phyloP scores from a whole-genome alignment of 2,888 invertebrate species.

The Melinopterus prodromus region DNA sequence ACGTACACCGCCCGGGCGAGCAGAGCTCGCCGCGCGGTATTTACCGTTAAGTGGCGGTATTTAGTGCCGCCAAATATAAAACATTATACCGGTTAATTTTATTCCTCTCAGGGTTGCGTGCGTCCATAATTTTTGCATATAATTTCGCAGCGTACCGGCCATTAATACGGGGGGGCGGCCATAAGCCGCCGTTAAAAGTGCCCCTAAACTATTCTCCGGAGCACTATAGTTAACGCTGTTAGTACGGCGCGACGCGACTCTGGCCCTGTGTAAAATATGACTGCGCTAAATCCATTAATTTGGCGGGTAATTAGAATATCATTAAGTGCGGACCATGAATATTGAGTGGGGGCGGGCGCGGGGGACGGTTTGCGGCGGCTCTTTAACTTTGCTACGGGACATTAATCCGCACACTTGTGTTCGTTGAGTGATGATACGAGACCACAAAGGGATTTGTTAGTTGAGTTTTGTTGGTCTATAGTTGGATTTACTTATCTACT shows the following conservation, averaged over 20 bases:
- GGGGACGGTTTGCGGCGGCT: background rate
- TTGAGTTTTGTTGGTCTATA: background rate
- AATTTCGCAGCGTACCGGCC: slow-evolving; percentile 19
- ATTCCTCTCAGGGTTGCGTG: slow-evolving; percentile 10
- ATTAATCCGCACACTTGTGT: background rate
- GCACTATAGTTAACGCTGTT: slow-evolving; percentile 30
- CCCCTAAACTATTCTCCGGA: slow-evolving; percentile 33
- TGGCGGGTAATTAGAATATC: slow-evolving; percentile 49
- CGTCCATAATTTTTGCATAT: slow-evolving; percentile 28
- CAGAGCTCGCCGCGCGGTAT: background rate
- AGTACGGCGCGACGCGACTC: background rate
- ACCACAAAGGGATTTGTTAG: background rate
- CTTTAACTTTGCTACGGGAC: background rate
- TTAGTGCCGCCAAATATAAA: background rate
- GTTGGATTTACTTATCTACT: too few species aligned
- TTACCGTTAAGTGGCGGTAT: background rate
- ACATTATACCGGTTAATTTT: slow-evolving; percentile 22
- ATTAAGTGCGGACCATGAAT: slow-evolving; percentile 48
- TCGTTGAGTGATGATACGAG: background rate
- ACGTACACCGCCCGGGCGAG: background rate
- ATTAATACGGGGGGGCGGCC: slow-evolving; percentile 18
- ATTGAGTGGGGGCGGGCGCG: slow-evolving; percentile 37
- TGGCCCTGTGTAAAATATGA: slow-evolving; percentile 36
- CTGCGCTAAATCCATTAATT: slow-evolving; percentile 44
- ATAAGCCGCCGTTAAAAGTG: slow-evolving; percentile 32